Percentiles rank a stretch among this genome's conserved stretches.
phyloP scores from a whole-genome alignment of 1,140 invertebrate genomes.

The Lasioglossum albipes region DNA sequence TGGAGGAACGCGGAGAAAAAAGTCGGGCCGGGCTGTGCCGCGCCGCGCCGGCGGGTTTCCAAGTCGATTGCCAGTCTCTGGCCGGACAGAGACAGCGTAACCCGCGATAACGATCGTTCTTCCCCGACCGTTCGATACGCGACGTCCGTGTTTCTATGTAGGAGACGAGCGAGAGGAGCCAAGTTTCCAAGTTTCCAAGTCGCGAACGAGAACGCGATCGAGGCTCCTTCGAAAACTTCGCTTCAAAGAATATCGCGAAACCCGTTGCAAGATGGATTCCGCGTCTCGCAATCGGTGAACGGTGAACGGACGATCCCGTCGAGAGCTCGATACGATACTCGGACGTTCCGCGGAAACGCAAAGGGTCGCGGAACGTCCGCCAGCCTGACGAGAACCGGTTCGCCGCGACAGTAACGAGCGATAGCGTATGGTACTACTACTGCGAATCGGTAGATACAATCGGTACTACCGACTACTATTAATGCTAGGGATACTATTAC shows the following conservation, averaged over 20 bases:
- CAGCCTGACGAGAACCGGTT: background rate
- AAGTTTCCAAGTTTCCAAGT: too few species aligned
- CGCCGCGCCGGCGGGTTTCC: background rate
- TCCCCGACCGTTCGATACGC: too few species aligned
- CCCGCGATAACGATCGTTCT: too few species aligned
- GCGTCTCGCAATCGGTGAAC: too few species aligned
- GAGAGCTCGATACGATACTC: background rate
- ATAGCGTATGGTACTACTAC: conserved; percentile 24
- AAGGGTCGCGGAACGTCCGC: background rate
- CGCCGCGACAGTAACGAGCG: conserved; percentile 11
- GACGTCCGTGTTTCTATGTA: too few species aligned
- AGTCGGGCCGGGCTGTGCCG: background rate
- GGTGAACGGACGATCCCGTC: background rate
- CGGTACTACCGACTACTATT: conserved; percentile 12
- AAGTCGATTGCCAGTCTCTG: too few species aligned
- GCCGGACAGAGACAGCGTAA: too few species aligned
- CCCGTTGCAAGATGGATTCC: background rate
- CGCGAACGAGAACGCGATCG: background rate
- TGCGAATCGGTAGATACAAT: conserved; percentile 11
- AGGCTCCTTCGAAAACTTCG: too few species aligned
- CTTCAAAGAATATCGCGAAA: background rate
- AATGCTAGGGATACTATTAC: conserved; percentile 16
- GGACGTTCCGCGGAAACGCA: background rate
- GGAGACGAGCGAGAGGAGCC: too few species aligned
- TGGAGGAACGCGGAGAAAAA: conserved; percentile 10